These are phyloP conservation scores for Sipha flava DNA, from an alignment of 1,140 invertebrate genomes.

Conservation along the genomic window DNA sequence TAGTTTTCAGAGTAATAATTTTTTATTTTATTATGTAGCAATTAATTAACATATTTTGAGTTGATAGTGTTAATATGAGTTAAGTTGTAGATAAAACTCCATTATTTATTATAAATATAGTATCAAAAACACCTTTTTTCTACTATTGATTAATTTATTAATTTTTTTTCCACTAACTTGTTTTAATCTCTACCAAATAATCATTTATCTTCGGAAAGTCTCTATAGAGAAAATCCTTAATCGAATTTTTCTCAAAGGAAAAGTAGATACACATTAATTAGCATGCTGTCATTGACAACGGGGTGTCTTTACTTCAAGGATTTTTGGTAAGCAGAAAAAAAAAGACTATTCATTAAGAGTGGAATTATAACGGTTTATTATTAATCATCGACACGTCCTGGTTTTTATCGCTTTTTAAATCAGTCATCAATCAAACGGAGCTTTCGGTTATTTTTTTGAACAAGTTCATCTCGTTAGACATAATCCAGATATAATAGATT, in stretches of 20 bases:
- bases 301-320: conserved; percentile 16
- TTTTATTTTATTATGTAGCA: not conserved
- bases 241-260: not conserved
- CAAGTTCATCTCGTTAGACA: conserved; percentile 21
- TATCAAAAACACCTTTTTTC: not conserved
- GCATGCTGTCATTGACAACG: conserved; percentile 30
- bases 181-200: conserved; percentile 15
- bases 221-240: not conserved
- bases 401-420: conserved; percentile 28
- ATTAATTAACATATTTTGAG: not conserved
- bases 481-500: conserved; percentile 5
- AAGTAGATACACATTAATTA: conserved; percentile 25
- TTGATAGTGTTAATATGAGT: not conserved
- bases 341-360: conserved; percentile 23
- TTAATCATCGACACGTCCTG: conserved; percentile 22
- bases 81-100: not conserved
- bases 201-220: conserved; percentile 18
- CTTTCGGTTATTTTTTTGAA: conserved; percentile 1
- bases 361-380: conserved; percentile 29
- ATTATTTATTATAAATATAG: conserved; percentile 1
- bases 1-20: not conserved
- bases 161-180: not conserved
- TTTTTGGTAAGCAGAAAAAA: conserved; percentile 26
- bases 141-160: conserved; percentile 8
- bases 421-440: conserved; percentile 26